Conservation (phyloP, 2,888 invertebrate species). For the Eupithecia inturbata region DNA sequence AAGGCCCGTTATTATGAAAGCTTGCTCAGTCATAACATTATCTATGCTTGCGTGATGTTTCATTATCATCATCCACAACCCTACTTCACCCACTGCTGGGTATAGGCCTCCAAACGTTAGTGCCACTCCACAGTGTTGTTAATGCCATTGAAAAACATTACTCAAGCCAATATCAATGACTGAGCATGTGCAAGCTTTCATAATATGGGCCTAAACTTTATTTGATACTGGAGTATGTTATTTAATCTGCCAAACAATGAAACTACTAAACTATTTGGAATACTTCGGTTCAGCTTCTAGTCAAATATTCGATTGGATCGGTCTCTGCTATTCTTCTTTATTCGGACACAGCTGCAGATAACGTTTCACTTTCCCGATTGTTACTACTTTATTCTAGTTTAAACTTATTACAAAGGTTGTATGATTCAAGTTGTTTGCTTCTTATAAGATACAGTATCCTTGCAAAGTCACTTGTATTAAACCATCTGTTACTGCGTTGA, state of each 20-base stretch:
- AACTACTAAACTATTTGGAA: neutral
- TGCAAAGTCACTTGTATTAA: neutral
- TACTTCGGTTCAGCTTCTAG: slow-evolving; percentile 20
- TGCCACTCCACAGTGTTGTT: no score
- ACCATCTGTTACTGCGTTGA: neutral
- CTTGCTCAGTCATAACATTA: no score
- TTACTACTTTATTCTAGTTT: slow-evolving; percentile 29
- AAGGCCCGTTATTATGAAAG: no score
- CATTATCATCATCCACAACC: no score
- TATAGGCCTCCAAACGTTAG: no score
- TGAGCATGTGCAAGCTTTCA: no score
- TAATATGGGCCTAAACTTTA: neutral
- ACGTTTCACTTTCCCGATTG: slow-evolving; percentile 34
- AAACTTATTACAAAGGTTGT: slow-evolving; percentile 23
- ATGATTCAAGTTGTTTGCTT: slow-evolving; percentile 5
- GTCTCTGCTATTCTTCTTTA: slow-evolving; percentile 27
- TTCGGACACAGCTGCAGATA: slow-evolving; percentile 37
- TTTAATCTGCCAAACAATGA: neutral
- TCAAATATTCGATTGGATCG: slow-evolving; percentile 34
- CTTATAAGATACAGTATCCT: slow-evolving; percentile 2
- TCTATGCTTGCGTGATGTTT: no score
- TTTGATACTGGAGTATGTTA: neutral
- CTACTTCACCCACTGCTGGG: no score
- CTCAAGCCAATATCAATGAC: no score
- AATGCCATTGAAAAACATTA: no score